phyloP scores from a whole-genome alignment of 2,113 vertebrate species.

The Passerina amoena region DNA sequence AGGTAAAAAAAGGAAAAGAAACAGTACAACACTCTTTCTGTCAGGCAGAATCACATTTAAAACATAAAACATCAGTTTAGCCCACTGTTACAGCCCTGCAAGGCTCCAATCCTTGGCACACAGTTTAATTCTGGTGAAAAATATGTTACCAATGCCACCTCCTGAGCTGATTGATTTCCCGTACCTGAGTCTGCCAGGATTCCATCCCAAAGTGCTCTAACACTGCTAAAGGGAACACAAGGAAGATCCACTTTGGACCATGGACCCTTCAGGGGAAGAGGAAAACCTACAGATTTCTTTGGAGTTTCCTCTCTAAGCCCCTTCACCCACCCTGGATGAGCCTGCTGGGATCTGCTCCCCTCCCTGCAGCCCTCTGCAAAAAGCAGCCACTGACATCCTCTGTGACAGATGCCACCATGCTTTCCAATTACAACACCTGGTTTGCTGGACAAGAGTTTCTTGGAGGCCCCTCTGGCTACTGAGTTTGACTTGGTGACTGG shows the following conservation, averaged over 20 bases:
- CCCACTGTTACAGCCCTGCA: background rate
- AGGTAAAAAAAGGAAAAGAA: background rate
- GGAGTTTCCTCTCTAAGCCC: too few species aligned
- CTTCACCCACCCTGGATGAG: background rate
- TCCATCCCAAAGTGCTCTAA: background rate
- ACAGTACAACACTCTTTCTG: background rate
- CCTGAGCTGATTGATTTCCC: background rate
- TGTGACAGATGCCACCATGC: rapidly evolving
- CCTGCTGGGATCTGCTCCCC: background rate
- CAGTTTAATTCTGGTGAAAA: background rate
- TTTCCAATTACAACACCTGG: background rate
- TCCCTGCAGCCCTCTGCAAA: background rate
- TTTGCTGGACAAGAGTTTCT: too few species aligned
- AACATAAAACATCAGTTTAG: background rate
- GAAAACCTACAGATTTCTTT: background rate
- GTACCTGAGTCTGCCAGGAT: background rate
- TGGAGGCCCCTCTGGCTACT: background rate
- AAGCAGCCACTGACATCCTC: rapidly evolving
- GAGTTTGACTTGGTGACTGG: background rate
- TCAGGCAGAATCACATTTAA: background rate
- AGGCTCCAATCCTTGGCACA: background rate
- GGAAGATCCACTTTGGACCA: background rate
- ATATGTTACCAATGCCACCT: background rate
- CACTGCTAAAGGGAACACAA: background rate
- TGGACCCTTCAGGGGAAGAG: background rate